Conservation (phyloP, 2,888 invertebrate species). For the Bombylius major region DNA sequence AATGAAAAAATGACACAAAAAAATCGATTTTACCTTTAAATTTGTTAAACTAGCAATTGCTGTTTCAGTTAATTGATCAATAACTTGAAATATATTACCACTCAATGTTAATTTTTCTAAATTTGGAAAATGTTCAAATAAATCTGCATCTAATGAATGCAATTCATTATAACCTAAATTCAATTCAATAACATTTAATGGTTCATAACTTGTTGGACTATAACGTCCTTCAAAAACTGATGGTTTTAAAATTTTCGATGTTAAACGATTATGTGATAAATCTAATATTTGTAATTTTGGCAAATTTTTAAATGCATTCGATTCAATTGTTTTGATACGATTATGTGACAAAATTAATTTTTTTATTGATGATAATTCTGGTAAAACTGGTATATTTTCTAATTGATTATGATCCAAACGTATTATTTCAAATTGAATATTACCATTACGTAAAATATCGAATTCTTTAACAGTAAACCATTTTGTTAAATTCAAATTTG, state of each 20-base stretch:
- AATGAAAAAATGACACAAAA: not conserved
- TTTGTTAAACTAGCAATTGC: slow-evolving; percentile 52
- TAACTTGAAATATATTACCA: slow-evolving; percentile 57
- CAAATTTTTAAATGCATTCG: slow-evolving; percentile 49
- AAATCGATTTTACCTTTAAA: slow-evolving; percentile 44
- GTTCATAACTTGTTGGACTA: slow-evolving; percentile 20
- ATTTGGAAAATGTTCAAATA: slow-evolving; percentile 62
- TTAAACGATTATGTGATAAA: slow-evolving; percentile 56
- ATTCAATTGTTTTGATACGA: slow-evolving; percentile 47
- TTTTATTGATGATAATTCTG: slow-evolving; percentile 35
- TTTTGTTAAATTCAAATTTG: slow-evolving; percentile 36
- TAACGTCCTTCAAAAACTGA: slow-evolving; percentile 50
- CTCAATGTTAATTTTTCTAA: slow-evolving; percentile 55
- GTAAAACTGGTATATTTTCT: slow-evolving; percentile 35
- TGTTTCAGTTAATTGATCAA: slow-evolving; percentile 49
- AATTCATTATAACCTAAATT: slow-evolving; percentile 57
- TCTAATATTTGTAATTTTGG: slow-evolving; percentile 50
- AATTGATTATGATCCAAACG: slow-evolving; percentile 28
- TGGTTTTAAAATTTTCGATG: slow-evolving; percentile 44
- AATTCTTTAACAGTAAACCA: slow-evolving; percentile 45
- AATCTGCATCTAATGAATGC: slow-evolving; percentile 53
- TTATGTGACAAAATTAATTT: slow-evolving; percentile 51
- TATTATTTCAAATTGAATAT: slow-evolving; percentile 25
- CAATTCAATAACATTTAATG: slow-evolving; percentile 23
- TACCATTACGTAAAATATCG: slow-evolving; percentile 31